Percentiles rank a stretch among this genome's conserved stretches.
These are phyloP conservation scores for Myxocyprinus asiaticus DNA, from an alignment of 2,113 vertebrate species.

Conservation along the genomic window DNA sequence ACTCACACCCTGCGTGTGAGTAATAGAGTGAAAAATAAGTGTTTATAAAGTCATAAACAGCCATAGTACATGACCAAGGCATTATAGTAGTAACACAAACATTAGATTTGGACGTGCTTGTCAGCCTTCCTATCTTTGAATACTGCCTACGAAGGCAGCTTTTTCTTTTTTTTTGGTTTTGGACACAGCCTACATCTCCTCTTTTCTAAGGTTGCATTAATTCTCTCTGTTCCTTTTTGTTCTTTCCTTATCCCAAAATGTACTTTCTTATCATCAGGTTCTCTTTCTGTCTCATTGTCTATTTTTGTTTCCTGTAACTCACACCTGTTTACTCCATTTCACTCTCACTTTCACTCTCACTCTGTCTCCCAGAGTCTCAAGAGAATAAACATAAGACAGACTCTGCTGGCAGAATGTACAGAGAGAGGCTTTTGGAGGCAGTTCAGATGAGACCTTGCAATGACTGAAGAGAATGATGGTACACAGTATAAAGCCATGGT, in stretches of 20 bases:
- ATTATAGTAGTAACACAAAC: no score
- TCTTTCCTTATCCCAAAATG: background rate
- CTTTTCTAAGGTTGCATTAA: background rate
- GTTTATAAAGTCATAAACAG: no score
- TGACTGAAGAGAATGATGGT: slow-evolving; percentile 30
- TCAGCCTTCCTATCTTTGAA: no score
- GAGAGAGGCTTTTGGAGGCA: slow-evolving; percentile 10
- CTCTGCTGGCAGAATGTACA: background rate
- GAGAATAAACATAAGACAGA: slow-evolving; percentile 32
- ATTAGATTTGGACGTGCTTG: no score
- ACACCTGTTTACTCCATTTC: background rate
- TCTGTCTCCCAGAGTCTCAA: background rate
- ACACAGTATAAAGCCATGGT: slow-evolving; percentile 33
- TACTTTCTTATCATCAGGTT: slow-evolving; percentile 10
- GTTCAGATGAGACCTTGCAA: slow-evolving; percentile 47
- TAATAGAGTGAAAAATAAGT: no score
- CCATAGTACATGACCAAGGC: no score
- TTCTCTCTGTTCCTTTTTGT: slow-evolving; percentile 8
- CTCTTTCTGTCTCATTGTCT: slow-evolving; percentile 1
- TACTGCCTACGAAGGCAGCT: no score
- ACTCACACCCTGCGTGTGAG: no score
- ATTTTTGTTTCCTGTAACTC: slow-evolving; percentile 13
- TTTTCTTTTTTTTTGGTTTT: no score
- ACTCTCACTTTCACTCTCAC: background rate
- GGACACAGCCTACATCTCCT: background rate